A percentile compares a stretch with the other conserved stretches of the same genome.
Evolutionary conservation across 2,797 vertebrate genomes (phyloP).

Genomic region (Propithecus perrieri): DNA sequence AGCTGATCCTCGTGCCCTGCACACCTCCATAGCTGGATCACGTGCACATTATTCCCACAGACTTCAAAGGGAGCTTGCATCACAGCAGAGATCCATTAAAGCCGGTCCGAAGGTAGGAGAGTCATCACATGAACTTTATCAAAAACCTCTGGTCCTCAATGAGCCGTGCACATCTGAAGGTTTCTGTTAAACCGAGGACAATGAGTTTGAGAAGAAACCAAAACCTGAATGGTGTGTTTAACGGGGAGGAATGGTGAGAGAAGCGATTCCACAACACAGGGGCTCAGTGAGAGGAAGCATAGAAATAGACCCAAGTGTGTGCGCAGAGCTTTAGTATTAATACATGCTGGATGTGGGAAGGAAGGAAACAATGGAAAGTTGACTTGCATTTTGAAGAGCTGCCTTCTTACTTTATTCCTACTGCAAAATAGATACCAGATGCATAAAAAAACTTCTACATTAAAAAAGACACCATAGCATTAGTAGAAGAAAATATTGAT

Average conservation of each 20-base stretch:
- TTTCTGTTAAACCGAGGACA: background rate
- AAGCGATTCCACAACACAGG: background rate
- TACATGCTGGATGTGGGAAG: too few relatives aligned
- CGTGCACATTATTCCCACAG: background rate
- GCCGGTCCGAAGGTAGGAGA: background rate
- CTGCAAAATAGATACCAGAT: background rate
- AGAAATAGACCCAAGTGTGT: background rate
- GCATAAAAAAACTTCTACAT: background rate
- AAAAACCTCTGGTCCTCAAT: background rate
- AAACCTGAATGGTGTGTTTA: background rate
- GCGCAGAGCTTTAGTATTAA: background rate
- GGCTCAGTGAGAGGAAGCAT: background rate
- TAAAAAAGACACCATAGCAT: background rate
- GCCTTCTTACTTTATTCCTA: background rate
- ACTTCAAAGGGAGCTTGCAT: background rate
- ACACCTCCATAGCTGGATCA: background rate
- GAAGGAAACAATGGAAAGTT: background rate
- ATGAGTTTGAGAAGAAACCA: background rate
- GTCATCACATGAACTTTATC: background rate
- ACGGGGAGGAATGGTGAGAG: background rate
- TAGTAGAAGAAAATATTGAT: background rate
- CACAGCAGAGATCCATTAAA: background rate
- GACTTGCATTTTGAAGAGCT: background rate
- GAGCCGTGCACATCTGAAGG: background rate
- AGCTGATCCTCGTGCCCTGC: background rate